These are phyloP conservation scores for Merops nubicus DNA, from an alignment of 2,113 vertebrate species.

Conservation along the genomic window DNA sequence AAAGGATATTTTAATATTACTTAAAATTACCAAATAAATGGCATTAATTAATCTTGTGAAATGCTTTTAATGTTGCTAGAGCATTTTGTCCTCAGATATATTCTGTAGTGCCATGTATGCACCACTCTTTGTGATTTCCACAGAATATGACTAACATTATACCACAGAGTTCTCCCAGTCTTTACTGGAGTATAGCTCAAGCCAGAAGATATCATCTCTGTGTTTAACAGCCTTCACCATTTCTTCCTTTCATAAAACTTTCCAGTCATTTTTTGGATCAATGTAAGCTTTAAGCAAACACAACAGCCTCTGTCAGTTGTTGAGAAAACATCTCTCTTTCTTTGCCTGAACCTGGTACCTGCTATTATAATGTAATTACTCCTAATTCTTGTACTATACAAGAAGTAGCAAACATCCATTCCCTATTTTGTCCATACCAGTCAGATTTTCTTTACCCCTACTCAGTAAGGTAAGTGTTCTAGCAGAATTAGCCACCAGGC, in stretches of 20 bases:
- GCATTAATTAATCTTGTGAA: not conserved
- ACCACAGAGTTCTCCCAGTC: not conserved
- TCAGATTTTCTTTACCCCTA: not conserved
- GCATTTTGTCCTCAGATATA: not conserved
- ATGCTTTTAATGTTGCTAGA: not conserved
- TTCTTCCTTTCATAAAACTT: not conserved
- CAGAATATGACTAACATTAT: not conserved
- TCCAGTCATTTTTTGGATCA: not conserved
- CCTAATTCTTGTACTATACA: not conserved
- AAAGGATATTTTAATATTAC: not conserved
- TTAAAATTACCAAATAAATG: not conserved
- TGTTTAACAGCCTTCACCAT: not conserved
- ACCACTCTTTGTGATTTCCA: not conserved
- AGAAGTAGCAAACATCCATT: not conserved
- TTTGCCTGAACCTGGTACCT: not conserved
- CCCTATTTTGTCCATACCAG: not conserved
- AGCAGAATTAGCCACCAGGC: not conserved
- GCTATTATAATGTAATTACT: not conserved
- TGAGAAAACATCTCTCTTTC: not conserved
- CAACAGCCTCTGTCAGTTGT: not conserved
- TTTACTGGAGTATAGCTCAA: not conserved
- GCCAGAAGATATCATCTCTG: not conserved
- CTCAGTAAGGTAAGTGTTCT: not conserved
- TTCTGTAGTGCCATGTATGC: not conserved
- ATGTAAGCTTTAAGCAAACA: not conserved